Base-by-base conservation (phyloP, 1,140 invertebrate species). In the Amyelois transitella region DNA sequence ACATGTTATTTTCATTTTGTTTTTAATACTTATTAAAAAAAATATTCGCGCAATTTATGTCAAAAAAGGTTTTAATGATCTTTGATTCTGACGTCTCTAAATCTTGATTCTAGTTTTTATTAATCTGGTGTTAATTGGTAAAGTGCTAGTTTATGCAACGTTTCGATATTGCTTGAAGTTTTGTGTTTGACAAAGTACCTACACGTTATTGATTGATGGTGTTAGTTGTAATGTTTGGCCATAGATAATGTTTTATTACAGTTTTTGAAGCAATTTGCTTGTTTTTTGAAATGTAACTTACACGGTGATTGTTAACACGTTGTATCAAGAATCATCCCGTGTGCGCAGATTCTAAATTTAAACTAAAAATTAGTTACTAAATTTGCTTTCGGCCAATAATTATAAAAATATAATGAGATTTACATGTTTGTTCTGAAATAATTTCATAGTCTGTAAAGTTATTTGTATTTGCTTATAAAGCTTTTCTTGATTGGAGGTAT, bases 401-500 rank as follows among this genome's bases (percentile, higher is more conserved):
- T 10, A 5, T 28, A 8, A 8, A 5, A 24, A 5, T 5, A 24
- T 4, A 28, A 28, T 28, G 12, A 28, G 2, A 28, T 28, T 28
- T 1, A 28, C 12, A 10, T 28, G 25, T 28, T 28, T 28, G 7
- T 5, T 28, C n/a, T n/a, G n/a, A n/a, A 28, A 28, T 28, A 12
- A 6, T 1, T 28, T 28, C 25, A 28, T 28, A 28, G 25, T 28
- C 12, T 28, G 25, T 28, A 4, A 28, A 4, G n/a, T n/a, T 28
- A 1, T 6, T 1, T 19, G 19, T 45, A 45, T 18, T 45, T 64
- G 69, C 66, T 63, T 63, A 62, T 63, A 63, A 72, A 69, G 66
- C 66, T 68, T 68, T 65, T 63, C 50, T 24, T 55, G 24, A 66
- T 59, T 58, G 59, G 58, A 58, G 57, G 51, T 60, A 55, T 58